Conservation (phyloP, 2,888 invertebrate species). For the Blastobasis adustella region DNA sequence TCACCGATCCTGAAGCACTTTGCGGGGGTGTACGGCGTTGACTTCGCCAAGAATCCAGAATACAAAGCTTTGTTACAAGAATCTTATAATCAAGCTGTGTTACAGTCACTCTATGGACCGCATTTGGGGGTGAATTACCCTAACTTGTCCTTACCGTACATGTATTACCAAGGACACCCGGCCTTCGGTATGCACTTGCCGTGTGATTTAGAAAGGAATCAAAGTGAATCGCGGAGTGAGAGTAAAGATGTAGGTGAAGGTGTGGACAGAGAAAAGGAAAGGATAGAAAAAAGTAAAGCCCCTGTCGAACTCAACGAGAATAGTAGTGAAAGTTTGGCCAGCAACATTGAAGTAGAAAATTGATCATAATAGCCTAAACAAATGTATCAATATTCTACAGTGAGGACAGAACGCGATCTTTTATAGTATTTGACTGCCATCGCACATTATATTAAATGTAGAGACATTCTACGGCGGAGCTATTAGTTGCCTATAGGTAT, state of each 20-base stretch:
- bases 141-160: constrained; percentile 58
- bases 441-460: too few species aligned
- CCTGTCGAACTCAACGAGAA: constrained; percentile 55
- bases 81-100: constrained; percentile 65
- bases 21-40: constrained; percentile 66
- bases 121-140: constrained; percentile 65
- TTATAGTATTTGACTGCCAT: too few species aligned
- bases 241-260: constrained; percentile 36
- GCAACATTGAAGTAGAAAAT: constrained; percentile 70
- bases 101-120: constrained; percentile 64
- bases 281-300: constrained; percentile 34
- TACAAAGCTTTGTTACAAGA: constrained; percentile 66
- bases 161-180: constrained; percentile 67
- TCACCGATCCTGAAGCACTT: constrained; percentile 68
- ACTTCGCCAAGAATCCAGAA: constrained; percentile 65
- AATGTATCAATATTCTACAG: too few species aligned
- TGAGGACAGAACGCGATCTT: too few species aligned
- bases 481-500: too few species aligned
- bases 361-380: constrained; percentile 20
- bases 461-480: too few species aligned
- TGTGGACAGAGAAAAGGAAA: constrained; percentile 39
- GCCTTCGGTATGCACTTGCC: constrained; percentile 48
- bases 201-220: constrained; percentile 53
- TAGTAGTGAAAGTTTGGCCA: constrained; percentile 67
- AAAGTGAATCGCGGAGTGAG: constrained; percentile 36